Percentiles rank a stretch among this genome's conserved stretches.
phyloP scores from a whole-genome alignment of 2,888 invertebrate genomes.

The Heliconius ismenius region DNA sequence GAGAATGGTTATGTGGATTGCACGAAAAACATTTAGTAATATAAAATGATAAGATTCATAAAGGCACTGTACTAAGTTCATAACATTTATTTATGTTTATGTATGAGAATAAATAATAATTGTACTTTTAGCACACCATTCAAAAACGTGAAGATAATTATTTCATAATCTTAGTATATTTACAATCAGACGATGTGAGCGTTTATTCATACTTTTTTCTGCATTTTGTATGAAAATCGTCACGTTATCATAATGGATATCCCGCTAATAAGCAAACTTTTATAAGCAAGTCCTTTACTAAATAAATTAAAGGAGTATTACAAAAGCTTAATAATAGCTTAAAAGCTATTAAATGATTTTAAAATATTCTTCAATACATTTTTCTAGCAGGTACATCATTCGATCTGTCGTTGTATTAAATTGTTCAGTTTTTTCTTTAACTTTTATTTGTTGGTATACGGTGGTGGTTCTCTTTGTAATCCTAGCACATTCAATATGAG shows the following conservation, averaged over 20 bases:
- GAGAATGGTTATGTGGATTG: slow-evolving; percentile 66
- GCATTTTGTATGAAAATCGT: no score
- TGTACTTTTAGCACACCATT: no score
- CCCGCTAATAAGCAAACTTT: no score
- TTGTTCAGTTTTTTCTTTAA: neutral
- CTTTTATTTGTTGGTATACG: neutral
- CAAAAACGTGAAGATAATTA: no score
- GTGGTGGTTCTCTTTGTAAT: no score
- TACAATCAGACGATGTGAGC: no score
- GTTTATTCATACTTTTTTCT: no score
- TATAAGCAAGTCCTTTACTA: no score
- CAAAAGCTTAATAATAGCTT: neutral
- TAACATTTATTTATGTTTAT: slow-evolving; percentile 20
- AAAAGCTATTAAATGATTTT: no score
- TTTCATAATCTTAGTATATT: neutral
- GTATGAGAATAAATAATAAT: neutral
- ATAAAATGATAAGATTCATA: neutral
- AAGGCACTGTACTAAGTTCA: neutral
- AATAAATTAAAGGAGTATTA: neutral
- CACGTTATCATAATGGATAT: no score
- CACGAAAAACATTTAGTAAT: slow-evolving; percentile 56
- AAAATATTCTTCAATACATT: neutral
- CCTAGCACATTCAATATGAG: no score
- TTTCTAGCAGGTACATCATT: neutral
- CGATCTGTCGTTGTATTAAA: neutral